These are phyloP conservation scores for human DNA, from an alignment of 2,113 vertebrate genomes.

Conservation along the genomic window DNA sequence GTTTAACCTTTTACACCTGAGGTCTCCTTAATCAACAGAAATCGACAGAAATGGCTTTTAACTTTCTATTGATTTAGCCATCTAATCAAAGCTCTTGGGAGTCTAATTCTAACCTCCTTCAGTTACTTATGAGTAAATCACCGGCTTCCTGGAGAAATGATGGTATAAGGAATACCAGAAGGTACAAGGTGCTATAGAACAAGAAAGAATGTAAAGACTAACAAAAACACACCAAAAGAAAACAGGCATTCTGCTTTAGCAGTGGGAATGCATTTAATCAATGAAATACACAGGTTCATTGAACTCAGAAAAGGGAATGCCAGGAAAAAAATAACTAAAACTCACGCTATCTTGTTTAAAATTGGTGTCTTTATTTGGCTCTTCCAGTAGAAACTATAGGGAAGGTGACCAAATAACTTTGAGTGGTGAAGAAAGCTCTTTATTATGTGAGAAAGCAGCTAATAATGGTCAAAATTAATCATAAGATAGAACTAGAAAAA, in stretches of 20 bases:
- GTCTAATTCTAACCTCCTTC: neutral
- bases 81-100: neutral
- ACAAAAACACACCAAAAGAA: neutral
- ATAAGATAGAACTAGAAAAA: neutral
- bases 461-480: neutral
- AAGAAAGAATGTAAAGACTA: neutral
- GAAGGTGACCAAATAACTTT: neutral
- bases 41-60: neutral
- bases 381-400: neutral
- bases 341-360: neutral
- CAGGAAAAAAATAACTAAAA: neutral
- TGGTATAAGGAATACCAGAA: neutral
- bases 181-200: neutral
- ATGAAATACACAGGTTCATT: neutral
- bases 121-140: neutral
- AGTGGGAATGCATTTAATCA: neutral
- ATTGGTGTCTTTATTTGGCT: neutral
- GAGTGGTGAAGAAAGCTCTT: neutral
- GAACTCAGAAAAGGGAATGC: neutral
- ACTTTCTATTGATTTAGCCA: conserved; percentile 37
- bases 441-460: neutral
- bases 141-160: neutral
- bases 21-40: conserved; percentile 27
- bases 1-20: neutral
- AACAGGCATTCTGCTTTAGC: accelerated